These are phyloP conservation scores for Malurus splendens DNA, from an alignment of 2,797 vertebrate genomes.

Conservation along the genomic window DNA sequence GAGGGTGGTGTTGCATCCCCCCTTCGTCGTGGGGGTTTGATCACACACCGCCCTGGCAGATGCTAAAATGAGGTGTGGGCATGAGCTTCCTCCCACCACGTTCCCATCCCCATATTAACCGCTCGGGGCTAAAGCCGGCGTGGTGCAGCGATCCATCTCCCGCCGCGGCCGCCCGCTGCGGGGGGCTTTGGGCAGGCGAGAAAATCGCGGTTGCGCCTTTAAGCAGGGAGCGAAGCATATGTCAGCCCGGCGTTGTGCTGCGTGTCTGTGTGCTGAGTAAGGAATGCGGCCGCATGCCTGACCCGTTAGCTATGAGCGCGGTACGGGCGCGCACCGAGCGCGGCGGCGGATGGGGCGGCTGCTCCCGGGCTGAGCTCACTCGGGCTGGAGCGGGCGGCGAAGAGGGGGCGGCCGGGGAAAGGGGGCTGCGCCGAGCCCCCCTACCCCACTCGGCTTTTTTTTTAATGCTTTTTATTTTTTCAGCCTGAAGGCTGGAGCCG, in stretches of 20 bases:
- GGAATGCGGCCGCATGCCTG: conserved; percentile 92
- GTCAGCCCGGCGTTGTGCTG: conserved; percentile 68
- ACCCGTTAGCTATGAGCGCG: conserved; percentile 87
- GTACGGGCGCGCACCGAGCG: conserved; percentile 72
- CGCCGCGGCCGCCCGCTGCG: background rate
- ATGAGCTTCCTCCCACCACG: background rate
- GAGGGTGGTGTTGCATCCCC: background rate
- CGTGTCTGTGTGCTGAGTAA: conserved; percentile 91
- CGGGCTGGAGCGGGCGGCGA: conserved; percentile 60
- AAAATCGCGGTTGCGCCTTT: conserved; percentile 56
- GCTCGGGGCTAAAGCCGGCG: background rate
- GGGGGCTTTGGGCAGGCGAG: background rate
- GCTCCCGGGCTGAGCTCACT: conserved; percentile 77
- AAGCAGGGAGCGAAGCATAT: conserved; percentile 41
- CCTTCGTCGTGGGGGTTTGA: background rate
- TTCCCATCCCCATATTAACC: background rate
- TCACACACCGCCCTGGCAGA: background rate
- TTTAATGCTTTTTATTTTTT: background rate
- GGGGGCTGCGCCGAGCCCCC: background rate
- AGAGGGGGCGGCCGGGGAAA: conserved; percentile 44
- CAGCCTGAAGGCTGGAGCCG: conserved; percentile 19
- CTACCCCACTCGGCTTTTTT: background rate
- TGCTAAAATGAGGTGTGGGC: background rate
- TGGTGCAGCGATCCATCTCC: background rate
- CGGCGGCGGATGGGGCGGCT: conserved; percentile 7